Percentiles rank a stretch among this genome's conserved stretches.
These are phyloP conservation scores for Temnothorax nylanderi DNA, from an alignment of 1,140 invertebrate genomes.

Conservation along the genomic window DNA sequence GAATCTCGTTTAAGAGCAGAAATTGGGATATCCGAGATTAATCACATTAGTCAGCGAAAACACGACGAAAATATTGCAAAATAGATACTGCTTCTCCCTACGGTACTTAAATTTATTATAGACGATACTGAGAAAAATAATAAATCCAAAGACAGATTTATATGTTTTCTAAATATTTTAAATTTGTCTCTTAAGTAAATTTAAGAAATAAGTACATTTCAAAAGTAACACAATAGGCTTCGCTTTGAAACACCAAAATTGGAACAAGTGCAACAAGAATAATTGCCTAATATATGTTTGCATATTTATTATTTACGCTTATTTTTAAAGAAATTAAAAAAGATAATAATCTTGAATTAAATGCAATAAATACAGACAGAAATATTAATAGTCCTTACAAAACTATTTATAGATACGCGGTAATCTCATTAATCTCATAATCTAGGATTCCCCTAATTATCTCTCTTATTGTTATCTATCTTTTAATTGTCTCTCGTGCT, in stretches of 20 bases:
- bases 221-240: not conserved
- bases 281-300: not conserved
- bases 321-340: not conserved
- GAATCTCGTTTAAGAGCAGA: constrained; percentile 20
- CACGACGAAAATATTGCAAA: not conserved
- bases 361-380: not conserved
- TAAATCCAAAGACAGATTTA: not conserved
- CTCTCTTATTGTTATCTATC: not conserved
- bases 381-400: not conserved
- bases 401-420: not conserved
- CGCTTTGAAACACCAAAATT: not conserved
- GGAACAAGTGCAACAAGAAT: not conserved
- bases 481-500: not conserved
- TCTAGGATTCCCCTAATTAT: not conserved
- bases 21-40: constrained; percentile 11
- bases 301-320: no score
- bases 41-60: constrained; percentile 26
- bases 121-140: not conserved
- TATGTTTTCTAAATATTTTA: not conserved
- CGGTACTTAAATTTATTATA: not conserved
- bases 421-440: not conserved
- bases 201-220: not conserved
- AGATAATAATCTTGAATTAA: not conserved
- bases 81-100: not conserved
- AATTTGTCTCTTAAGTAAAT: not conserved